These are phyloP conservation scores for Falco biarmicus DNA, from an alignment of 2,797 vertebrate genomes.

Conservation along the genomic window DNA sequence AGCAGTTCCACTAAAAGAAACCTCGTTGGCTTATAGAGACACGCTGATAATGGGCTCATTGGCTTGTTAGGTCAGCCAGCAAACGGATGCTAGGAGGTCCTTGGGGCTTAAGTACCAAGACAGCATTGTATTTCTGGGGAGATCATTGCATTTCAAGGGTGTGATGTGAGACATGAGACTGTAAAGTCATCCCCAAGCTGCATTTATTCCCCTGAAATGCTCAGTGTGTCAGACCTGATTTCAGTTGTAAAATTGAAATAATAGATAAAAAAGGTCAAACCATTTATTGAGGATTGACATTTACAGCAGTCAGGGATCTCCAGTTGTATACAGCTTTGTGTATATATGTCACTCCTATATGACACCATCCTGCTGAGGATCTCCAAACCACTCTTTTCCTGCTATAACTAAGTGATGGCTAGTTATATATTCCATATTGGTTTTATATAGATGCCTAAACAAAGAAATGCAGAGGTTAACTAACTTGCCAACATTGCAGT, in stretches of 20 bases:
- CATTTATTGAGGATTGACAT: constrained; percentile 44
- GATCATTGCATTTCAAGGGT: constrained; percentile 30
- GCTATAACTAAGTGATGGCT: not conserved
- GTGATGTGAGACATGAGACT: constrained; percentile 5
- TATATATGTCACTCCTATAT: not conserved
- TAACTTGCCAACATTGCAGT: not conserved
- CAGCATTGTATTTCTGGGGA: constrained; percentile 28
- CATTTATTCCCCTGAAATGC: constrained; percentile 33
- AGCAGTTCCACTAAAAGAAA: constrained; percentile 1
- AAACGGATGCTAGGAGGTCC: not conserved
- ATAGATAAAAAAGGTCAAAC: constrained; percentile 62
- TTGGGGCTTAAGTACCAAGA: constrained; percentile 17
- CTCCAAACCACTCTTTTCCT: not conserved
- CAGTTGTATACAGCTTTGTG: constrained; percentile 14
- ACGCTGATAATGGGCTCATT: constrained; percentile 26
- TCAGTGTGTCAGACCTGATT: constrained; percentile 29
- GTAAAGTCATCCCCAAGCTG: constrained; percentile 27
- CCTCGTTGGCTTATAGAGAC: not conserved
- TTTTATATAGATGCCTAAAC: not conserved
- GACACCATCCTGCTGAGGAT: constrained; percentile 1
- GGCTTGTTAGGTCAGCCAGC: constrained; percentile 51
- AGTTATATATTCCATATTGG: not conserved
- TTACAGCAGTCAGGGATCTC: constrained; percentile 40
- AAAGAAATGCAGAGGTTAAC: not conserved
- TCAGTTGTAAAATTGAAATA: constrained; percentile 46